Evolutionary conservation across 2,797 vertebrate species (phyloP).

Genomic region (Gambusia yucatana): DNA sequence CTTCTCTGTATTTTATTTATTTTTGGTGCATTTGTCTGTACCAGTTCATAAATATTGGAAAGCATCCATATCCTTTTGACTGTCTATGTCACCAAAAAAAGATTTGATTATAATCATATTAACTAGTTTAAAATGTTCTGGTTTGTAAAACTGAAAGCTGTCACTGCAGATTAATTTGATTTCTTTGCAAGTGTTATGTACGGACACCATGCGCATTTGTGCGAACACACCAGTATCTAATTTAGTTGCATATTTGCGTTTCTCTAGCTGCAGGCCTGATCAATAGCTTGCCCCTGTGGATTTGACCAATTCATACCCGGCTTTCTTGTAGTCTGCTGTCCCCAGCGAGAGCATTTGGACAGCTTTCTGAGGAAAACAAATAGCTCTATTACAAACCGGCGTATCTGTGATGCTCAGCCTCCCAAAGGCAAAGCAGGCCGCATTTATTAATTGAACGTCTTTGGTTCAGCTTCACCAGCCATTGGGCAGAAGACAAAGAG

Average conservation of each 20-base stretch:
- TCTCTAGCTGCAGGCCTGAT: conserved; percentile 68
- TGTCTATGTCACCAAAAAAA: background rate
- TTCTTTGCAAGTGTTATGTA: conserved; percentile 14
- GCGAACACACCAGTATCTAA: conserved; percentile 58
- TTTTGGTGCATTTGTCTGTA: background rate
- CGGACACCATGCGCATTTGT: conserved; percentile 1
- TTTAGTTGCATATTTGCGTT: conserved; percentile 75
- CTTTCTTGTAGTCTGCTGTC: conserved; percentile 59
- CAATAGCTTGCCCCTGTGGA: conserved; percentile 75
- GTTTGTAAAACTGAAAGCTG: conserved; percentile 18
- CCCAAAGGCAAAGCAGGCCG: conserved; percentile 72
- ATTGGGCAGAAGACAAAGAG: background rate
- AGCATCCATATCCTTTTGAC: background rate
- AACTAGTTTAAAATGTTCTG: background rate
- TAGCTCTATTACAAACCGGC: conserved; percentile 80
- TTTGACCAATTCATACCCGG: conserved; percentile 74
- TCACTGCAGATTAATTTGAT: conserved; percentile 30
- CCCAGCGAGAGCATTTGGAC: conserved; percentile 63
- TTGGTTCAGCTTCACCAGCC: conserved; percentile 10
- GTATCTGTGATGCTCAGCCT: conserved; percentile 77
- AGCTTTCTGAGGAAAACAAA: conserved; percentile 84
- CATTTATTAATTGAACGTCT: conserved; percentile 70
- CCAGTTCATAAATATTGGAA: background rate
- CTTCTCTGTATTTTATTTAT: background rate
- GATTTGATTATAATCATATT: background rate